Evolutionary conservation across 2,797 vertebrate genomes (phyloP).

Genomic region (Pterois miles): DNA sequence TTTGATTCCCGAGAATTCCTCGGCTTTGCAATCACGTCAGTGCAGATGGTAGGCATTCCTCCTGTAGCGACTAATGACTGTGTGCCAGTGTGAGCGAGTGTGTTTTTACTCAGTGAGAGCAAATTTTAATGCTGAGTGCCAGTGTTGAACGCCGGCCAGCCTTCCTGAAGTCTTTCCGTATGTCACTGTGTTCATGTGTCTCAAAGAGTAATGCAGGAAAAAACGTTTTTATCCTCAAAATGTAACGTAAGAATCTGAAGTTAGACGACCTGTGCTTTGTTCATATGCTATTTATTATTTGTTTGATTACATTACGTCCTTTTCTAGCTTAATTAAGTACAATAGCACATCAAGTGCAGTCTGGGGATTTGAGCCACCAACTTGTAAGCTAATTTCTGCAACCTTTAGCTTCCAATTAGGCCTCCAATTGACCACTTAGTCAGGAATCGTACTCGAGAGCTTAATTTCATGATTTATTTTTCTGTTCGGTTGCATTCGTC

Average conservation of each 20-base stretch:
- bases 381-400: background rate
- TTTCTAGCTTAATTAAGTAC: background rate
- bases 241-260: background rate
- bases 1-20: constrained; percentile 61
- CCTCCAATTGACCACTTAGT: background rate
- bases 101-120: constrained; percentile 55
- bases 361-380: background rate
- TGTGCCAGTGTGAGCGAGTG: constrained; percentile 32
- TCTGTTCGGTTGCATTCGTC: constrained; percentile 13
- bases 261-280: background rate
- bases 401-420: background rate
- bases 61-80: constrained; percentile 56
- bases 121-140: constrained; percentile 54
- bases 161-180: constrained; percentile 34
- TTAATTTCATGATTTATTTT: background rate
- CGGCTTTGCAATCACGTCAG: constrained; percentile 64
- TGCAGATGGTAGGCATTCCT: constrained; percentile 70
- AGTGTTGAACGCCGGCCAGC: constrained; percentile 31
- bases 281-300: background rate
- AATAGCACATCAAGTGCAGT: background rate
- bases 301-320: background rate
- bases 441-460: background rate
- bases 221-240: background rate
- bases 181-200: constrained; percentile 32
- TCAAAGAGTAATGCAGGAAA: constrained; percentile 1